These are phyloP conservation scores for Panzeria rudis DNA, from an alignment of 2,888 invertebrate genomes.

Conservation along the genomic window DNA sequence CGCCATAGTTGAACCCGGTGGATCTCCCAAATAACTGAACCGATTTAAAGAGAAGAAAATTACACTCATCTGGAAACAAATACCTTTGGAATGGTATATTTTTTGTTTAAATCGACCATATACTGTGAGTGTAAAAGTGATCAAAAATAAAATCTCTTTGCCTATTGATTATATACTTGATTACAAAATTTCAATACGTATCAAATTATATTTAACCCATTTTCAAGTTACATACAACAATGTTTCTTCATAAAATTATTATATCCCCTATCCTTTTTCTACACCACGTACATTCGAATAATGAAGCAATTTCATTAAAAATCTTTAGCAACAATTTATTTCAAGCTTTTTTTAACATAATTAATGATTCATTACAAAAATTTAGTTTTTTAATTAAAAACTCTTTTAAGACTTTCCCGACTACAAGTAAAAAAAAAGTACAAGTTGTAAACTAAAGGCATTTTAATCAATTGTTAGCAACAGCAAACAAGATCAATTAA, in stretches of 20 bases:
- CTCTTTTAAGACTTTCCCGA: constrained; percentile 15
- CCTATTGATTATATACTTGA: no score
- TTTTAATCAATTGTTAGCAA: not conserved
- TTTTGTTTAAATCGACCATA: no score
- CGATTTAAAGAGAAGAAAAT: no score
- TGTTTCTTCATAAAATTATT: constrained; percentile 1
- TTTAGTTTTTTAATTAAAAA: constrained; percentile 61
- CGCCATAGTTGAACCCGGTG: no score
- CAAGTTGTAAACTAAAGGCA: not conserved
- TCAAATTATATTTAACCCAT: constrained; percentile 4
- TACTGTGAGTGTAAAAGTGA: no score
- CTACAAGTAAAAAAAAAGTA: not conserved
- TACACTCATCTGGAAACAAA: no score
- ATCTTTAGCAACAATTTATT: constrained; percentile 19
- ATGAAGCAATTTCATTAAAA: not conserved
- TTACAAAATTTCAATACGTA: not conserved
- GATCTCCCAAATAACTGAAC: no score
- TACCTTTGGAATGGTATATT: no score
- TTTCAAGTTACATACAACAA: not conserved
- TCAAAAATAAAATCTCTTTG: no score
- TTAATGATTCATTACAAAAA: constrained; percentile 62
- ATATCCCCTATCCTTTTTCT: not conserved
- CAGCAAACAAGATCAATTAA: constrained; percentile 58
- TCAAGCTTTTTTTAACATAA: constrained; percentile 33
- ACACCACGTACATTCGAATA: not conserved